Base-by-base conservation (phyloP, 2,888 invertebrate species). In the Tortricodes alternella region DNA sequence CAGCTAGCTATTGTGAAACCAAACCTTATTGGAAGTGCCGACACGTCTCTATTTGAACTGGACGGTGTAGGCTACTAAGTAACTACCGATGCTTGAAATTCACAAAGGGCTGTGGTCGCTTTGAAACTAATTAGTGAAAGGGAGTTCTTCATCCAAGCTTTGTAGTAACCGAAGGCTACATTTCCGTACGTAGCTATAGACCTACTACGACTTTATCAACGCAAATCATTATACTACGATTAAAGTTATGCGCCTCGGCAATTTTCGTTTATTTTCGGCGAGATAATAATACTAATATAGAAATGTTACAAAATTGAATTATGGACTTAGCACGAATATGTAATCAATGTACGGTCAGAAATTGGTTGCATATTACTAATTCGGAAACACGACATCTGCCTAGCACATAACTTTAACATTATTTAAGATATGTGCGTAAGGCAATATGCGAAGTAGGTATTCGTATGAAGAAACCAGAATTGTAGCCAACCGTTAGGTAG, bases 31-130 rank as follows among this genome's bases (percentile, higher is more conserved):
- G 63, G 77, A 74, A 78, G 80, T 76, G 74, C 76, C 78, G 68
- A 80, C 83, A 80, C 82, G 80, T 80, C 72, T 81, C 78, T 83
- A 81, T 84, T 85, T 78, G 78, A 81, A 83, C 81, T 78, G 77
- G 77, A 73, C 78, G 76, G 77, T 78, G 74, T 74, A 74, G 73
- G 70, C 74, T 49, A 55, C 48, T 55, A 23, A 39, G 39, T 43
- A 76, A 78, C 80, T 80, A 82, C 80, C 80, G 81, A 85, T 83
- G 84, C 82, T 84, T 84, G 76, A 83, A 84, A 83, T 84, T 84
- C 79, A 85, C 85, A 89, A 89, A 88, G 85, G 83, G 78, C 71
- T 81, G 87, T 79, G 87, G 85, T 80, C 82, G 82, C 83, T 89
- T 88, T 86, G 83, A 83, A 83, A 83, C 86, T 88, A 89, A 88